Percentiles rank a stretch among this genome's conserved stretches.
phyloP scores from a whole-genome alignment of 2,888 invertebrate genomes.

The Digitonthophagus gazella region DNA sequence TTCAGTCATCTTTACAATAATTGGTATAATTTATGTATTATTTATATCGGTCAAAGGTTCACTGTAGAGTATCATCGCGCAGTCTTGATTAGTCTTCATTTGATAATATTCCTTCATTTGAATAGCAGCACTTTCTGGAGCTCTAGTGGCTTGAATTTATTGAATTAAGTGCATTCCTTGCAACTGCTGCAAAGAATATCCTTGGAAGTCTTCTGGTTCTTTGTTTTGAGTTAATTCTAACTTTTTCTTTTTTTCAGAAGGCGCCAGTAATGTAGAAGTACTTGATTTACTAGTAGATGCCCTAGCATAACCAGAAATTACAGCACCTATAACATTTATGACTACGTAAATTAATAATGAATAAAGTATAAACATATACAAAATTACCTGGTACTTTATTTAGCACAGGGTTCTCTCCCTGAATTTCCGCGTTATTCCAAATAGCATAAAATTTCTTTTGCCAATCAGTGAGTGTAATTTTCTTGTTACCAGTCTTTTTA shows the following conservation, averaged over 20 bases:
- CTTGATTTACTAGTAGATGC: conserved; percentile 10
- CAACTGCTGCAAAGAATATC: conserved; percentile 19
- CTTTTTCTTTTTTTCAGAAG: conserved; percentile 18
- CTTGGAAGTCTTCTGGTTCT: conserved; percentile 19
- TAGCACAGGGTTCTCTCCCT: conserved; percentile 20
- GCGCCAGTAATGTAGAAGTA: no score
- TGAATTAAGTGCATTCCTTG: conserved; percentile 14
- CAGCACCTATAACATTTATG: conserved; percentile 12
- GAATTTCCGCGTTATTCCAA: conserved; percentile 14
- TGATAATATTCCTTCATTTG: conserved; percentile 9
- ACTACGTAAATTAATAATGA: background rate
- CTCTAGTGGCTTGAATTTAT: conserved; percentile 14
- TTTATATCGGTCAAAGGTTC: background rate
- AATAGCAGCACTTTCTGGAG: conserved; percentile 19
- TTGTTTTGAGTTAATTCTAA: conserved; percentile 8
- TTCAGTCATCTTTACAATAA: background rate
- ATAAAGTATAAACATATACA: conserved; percentile 6
- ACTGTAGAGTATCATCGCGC: background rate
- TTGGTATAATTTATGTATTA: background rate
- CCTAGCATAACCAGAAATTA: conserved; percentile 2
- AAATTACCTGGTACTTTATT: conserved; percentile 17
- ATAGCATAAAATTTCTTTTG: conserved; percentile 21
- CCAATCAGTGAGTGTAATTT: conserved; percentile 20
- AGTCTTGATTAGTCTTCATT: conserved; percentile 4
- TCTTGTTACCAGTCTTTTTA: conserved; percentile 19